A percentile compares a stretch with the other conserved stretches of the same genome.
These are phyloP conservation scores for Drosophila micromelanica DNA, from an alignment of 1,140 invertebrate species.

Conservation along the genomic window DNA sequence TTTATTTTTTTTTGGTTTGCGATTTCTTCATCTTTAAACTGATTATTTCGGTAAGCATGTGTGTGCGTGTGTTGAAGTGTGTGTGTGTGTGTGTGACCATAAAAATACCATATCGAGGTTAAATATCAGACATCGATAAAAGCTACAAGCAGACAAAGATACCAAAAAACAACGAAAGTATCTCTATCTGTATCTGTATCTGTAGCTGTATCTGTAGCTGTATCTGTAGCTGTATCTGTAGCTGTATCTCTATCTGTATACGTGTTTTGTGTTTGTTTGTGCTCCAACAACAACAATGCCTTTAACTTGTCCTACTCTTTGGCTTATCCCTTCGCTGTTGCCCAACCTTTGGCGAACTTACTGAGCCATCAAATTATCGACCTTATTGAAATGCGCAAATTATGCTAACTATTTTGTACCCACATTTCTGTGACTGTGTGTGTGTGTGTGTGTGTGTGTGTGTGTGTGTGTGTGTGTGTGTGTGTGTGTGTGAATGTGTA, in stretches of 20 bases:
- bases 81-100: conserved; percentile 41
- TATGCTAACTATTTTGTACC: conserved; percentile 73
- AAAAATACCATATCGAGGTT: conserved; percentile 68
- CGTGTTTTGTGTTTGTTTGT: conserved; percentile 3
- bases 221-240: no score
- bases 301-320: conserved; percentile 1
- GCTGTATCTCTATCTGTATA: conserved; percentile 27
- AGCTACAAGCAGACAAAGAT: conserved; percentile 58
- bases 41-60: conserved; percentile 72
- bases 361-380: conserved; percentile 80
- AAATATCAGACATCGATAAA: conserved; percentile 81
- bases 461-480: conserved; percentile 26
- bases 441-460: conserved; percentile 13
- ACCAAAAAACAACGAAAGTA: conserved; percentile 58
- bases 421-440: neutral
- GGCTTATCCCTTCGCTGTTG: neutral
- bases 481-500: conserved; percentile 29
- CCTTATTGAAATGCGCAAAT: conserved; percentile 78
- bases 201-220: conserved; percentile 3
- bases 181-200: conserved; percentile 28
- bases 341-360: conserved; percentile 55
- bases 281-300: conserved; percentile 7
- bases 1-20: conserved; percentile 68
- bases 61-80: conserved; percentile 6
- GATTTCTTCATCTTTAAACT: conserved; percentile 80